Evolutionary conservation across 2,888 invertebrate species (phyloP), one percentile per base, ranked within the genome.

Genomic region (Aplocera efformata): DNA sequence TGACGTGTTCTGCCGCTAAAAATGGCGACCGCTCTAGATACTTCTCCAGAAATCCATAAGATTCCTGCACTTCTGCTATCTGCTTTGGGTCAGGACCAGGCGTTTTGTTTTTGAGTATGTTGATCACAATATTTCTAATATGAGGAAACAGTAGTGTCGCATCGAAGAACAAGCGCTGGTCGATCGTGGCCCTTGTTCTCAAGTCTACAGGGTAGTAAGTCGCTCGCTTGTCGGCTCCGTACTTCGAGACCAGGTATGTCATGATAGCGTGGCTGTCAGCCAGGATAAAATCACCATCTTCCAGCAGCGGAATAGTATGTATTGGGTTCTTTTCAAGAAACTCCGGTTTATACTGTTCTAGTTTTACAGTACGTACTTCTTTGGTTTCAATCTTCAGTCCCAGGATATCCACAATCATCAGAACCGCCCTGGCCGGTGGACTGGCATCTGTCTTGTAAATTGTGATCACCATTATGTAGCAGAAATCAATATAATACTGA

Each of bases 241-340:
- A 76, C 36, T 73, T 76, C 0, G 71, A 66, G 0, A 67, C 61
- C 7, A 76, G 41, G 36, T 76, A 76, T 0, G 65, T 68, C 0
- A 67, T 56, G 7, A 76, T 76, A 0, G 74, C 67, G 21, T 73
- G 73, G 25, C 73, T 74, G 17, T 73, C 74, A 5, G 64, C 49
- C 0, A 76, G 39, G 0, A 54, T 13, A 20, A 68, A 72, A 11
- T 69, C 66, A n/a, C 59, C 67, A 8, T 75, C 74, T 68, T 72
- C 72, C 2, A 76, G 37, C 5, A 73, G 20, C 0, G 74, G 75
- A 0, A 75, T 32, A 0, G 63, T 50, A 10, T 72, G 72, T 6
- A 63, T 33, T 0, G 72, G 74, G 26, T 75, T 76, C 32, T 73
- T 74, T 1, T 58, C 53, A 0, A 68, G 3, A 36, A 50, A 74